These are phyloP conservation scores for Dufourea novaeangliae DNA, from an alignment of 1,140 invertebrate genomes.

Conservation along the genomic window DNA sequence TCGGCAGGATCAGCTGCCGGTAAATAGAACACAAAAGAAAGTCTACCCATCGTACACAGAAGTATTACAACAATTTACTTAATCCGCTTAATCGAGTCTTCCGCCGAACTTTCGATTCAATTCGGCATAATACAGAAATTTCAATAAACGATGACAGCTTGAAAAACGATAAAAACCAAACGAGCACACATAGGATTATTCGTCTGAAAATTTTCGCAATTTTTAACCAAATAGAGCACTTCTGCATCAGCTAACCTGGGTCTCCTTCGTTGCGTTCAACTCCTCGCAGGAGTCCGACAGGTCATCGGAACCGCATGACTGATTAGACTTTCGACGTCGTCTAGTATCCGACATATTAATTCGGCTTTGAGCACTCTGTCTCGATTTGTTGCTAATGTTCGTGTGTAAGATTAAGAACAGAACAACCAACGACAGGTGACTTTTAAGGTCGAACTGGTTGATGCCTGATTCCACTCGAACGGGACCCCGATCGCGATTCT, in stretches of 20 bases:
- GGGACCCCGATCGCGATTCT: conserved; percentile 30
- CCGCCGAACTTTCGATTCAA: conserved; percentile 16
- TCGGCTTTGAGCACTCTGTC: background rate
- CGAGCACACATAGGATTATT: background rate
- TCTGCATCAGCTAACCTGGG: conserved; percentile 70
- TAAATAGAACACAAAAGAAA: conserved; percentile 17
- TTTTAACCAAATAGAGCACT: background rate
- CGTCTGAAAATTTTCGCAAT: background rate
- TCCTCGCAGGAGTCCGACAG: conserved; percentile 78
- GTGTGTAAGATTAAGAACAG: conserved; percentile 6
- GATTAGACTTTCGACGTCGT: conserved; percentile 76
- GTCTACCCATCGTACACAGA: background rate
- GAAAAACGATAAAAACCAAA: background rate
- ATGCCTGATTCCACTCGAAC: conserved; percentile 26
- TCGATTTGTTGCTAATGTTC: conserved; percentile 9
- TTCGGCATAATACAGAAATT: background rate
- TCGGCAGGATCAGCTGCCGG: conserved; percentile 8
- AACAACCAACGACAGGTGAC: conserved; percentile 25
- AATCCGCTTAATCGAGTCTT: conserved; percentile 36
- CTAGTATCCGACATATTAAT: conserved; percentile 77
- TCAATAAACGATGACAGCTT: background rate
- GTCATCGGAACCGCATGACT: conserved; percentile 78
- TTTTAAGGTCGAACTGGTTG: conserved; percentile 51
- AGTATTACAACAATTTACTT: conserved; percentile 47
- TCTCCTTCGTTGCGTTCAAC: conserved; percentile 76